phyloP scores from a whole-genome alignment of 1,140 invertebrate species.

The Antheraea mylitta region DNA sequence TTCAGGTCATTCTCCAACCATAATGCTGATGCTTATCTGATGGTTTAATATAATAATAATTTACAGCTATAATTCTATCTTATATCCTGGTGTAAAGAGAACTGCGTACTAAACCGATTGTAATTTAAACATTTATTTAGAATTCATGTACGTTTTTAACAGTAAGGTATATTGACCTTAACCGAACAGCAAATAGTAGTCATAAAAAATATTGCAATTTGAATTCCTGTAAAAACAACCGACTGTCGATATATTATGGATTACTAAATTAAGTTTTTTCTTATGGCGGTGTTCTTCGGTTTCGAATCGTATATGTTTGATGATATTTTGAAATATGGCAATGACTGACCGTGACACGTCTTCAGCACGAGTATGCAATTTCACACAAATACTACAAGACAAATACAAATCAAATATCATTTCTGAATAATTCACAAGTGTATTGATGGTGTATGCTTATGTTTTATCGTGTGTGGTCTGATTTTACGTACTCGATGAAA shows the following conservation, averaged over 20 bases:
- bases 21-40: too few species aligned
- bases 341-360: slow-evolving; percentile 10
- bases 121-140: not conserved
- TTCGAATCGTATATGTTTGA: slow-evolving; percentile 13
- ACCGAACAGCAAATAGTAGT: not conserved
- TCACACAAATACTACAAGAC: not conserved
- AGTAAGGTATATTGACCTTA: not conserved
- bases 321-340: slow-evolving; percentile 4
- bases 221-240: not conserved
- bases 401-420: not conserved
- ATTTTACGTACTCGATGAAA: too few species aligned
- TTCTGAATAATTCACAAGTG: not conserved
- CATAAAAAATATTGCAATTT: slow-evolving; percentile 2
- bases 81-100: not conserved
- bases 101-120: not conserved
- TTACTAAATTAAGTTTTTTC: not conserved
- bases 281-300: not conserved
- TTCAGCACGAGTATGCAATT: not conserved
- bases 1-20: too few species aligned
- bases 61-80: too few species aligned
- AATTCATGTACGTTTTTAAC: not conserved
- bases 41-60: too few species aligned
- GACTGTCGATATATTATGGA: not conserved
- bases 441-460: not conserved
- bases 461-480: too few species aligned